A percentile compares a stretch with the other conserved stretches of the same genome.
Evolutionary conservation across 2,797 vertebrate species (phyloP).

Genomic region (Silurus lanzhouensis): DNA sequence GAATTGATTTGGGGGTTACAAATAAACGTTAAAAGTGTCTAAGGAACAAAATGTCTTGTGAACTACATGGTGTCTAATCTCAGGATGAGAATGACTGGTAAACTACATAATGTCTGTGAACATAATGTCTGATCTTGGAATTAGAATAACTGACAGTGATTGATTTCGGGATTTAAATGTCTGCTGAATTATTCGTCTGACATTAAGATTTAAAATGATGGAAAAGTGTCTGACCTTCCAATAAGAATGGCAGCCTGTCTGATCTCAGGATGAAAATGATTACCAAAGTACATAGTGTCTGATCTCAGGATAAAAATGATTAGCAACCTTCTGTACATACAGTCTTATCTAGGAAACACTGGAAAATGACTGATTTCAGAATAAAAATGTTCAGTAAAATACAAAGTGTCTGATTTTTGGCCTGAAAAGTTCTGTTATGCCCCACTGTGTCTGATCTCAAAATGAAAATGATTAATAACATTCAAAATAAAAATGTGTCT

Average conservation of each 20-base stretch:
- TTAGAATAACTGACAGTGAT: background rate
- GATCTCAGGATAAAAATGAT: background rate
- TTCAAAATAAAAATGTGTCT: too few species aligned
- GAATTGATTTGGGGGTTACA: background rate
- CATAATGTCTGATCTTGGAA: background rate
- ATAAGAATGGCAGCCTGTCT: too few species aligned
- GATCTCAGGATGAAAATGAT: background rate
- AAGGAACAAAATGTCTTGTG: too few species aligned
- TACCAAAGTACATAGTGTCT: background rate
- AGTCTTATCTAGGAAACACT: background rate
- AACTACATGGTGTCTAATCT: background rate
- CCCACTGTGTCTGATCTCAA: too few species aligned
- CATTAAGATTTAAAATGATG: too few species aligned
- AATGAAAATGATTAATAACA: too few species aligned
- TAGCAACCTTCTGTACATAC: background rate
- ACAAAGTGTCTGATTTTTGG: background rate
- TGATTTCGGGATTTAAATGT: too few species aligned
- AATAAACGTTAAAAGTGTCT: background rate
- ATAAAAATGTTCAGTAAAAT: background rate
- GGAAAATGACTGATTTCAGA: background rate
- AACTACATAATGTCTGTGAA: background rate
- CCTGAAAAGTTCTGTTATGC: too few species aligned
- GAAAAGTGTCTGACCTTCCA: background rate
- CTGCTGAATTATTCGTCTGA: too few species aligned
- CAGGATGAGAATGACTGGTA: background rate